Base-by-base conservation (phyloP, 2,113 vertebrate genomes). In the Hypanus sabinus region DNA sequence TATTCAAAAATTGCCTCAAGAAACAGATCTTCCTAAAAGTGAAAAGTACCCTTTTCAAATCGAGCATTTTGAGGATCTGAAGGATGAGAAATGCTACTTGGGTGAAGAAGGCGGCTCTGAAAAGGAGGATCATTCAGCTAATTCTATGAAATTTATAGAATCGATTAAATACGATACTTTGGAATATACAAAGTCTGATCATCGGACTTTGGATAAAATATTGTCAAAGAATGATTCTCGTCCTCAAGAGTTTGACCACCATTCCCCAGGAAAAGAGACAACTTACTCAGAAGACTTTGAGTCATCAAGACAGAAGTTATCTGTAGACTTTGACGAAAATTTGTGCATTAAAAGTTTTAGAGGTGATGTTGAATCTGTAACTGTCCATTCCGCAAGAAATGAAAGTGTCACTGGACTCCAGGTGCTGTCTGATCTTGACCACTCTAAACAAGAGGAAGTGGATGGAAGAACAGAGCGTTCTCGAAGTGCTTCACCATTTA, bases 311-410 rank as follows among this genome's bases (percentile, higher is more conserved):
- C 97, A 96, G 93, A 95, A 96, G 71, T 20, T 94, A 65, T 95
- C 95, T 65, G 96, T 96, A 80, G 95, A 95, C 73, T 88, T 90
- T 0, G 94, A 96, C 30, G 81, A 36, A 60, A 94, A 10, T 0
- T 95, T 95, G 94, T 70, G 94, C 75, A 94, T 91, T 93, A 96
- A 97, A 38, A 16, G 9, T 20, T 97, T 96, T 95, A 95, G 96
- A 46, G 96, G 97, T 95, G 97, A 97, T 94, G 97, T 97, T 95
- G 97, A 98, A 80, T 96, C 95, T 0, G 96, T 96, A 0, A 95
- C 95, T 30, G 94, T 95, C 83, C 95, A 96, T 0, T 97, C 97
- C 18, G 94, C 96, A 30, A 95, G 73, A 0, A 95, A 88, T 83
- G 94, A 95, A 95, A 95, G 38, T 83, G 5, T 36, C 24, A 3